Base-by-base conservation (phyloP, 2,888 invertebrate genomes). In the Spodoptera littoralis region DNA sequence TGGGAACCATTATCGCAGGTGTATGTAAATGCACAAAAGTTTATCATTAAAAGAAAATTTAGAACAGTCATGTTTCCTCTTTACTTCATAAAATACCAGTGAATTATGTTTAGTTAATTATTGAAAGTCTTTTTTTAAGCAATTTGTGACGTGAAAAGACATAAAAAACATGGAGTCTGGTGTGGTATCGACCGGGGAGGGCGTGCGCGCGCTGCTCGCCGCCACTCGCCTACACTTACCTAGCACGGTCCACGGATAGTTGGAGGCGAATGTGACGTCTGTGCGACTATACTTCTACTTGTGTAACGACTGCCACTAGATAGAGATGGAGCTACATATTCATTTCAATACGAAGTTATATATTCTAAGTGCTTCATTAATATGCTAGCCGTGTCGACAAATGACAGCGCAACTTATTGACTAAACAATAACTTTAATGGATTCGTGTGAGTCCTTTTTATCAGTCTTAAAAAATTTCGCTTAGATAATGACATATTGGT, bases 91-190 rank as follows among this genome's bases (percentile, higher is more conserved):
- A 83, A 80, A 65, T 73, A 63, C 45, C 60, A 43, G 49, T 62
- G 50, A 79, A 86, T 85, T 85, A 82, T 78, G 81, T 87, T 86
- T 84, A 82, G 87, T 65, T 89, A 89, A 92, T 92, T 77, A 80
- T 83, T 90, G 87, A 85, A 87, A 87, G 82, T 89, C 87, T 87
- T 88, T 76, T 92, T 89, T 90, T 88, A 86, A 89, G 88, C 87
- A 90, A 90, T 90, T 90, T 84, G 86, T 91, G 88, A 90, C 88
- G 89, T 87, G 88, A 91, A 90, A 91, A 87, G 91, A 91, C 92
- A 92, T 94, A 92, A 94, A 94, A 93, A 94, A 92, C 89, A 91
- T 92, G 86, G 90, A 92, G 93, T 92, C 92, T 93, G 92, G 91
- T 88, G 89, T 87, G 81, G 85, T 93, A 94, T 94, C 94, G 94